Evolutionary conservation across 2,797 vertebrate species (phyloP), one percentile per base, ranked within the genome.

Genomic region (Periophthalmus magnuspinnatus): DNA sequence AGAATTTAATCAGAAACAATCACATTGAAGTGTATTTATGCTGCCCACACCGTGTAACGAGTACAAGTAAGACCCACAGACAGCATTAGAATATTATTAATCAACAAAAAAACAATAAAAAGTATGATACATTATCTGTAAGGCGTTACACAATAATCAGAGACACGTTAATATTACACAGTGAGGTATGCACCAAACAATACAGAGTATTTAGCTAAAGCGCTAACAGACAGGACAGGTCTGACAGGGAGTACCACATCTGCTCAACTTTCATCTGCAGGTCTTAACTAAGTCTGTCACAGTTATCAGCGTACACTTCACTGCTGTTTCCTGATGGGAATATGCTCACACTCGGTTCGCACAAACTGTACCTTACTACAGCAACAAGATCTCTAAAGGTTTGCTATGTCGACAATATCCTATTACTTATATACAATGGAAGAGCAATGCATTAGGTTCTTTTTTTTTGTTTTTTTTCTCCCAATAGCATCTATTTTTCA

Each of bases 181-280:
- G 48, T 14, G 52, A 69, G 79, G 79, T 68, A 84, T 80, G 77
- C 6, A 22, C 24, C 36, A 47, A 36, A 68, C 65, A 7, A 45
- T 52, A 58, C 72, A 32, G 67, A 76, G 57, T 17, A 54, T 64
- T 75, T 5, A 32, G 7, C 7, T 11, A 1, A 71, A 71, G 33
- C 8, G 55, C 10, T 38, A 19, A 22, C 32, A 59, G 4, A 72
- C 41, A 45, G 41, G 41, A 38, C 88, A 62, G 69, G 89, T 85
- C 48, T 0, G 71, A 55, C 89, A 76, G 80, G 85, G 76, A 62
- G 0, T 50, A 64, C 34, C 74, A 33, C 24, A 48, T 71, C 9
- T 65, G 50, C 38, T 68, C 19, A 69, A 34, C 61, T 32, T 13
- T 2, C 28, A 28, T 28, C 13, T 45, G 24, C 48, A 65, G 21